Evolutionary conservation across 2,113 vertebrate species (phyloP).

Genomic region (Megaleporinus macrocephalus): DNA sequence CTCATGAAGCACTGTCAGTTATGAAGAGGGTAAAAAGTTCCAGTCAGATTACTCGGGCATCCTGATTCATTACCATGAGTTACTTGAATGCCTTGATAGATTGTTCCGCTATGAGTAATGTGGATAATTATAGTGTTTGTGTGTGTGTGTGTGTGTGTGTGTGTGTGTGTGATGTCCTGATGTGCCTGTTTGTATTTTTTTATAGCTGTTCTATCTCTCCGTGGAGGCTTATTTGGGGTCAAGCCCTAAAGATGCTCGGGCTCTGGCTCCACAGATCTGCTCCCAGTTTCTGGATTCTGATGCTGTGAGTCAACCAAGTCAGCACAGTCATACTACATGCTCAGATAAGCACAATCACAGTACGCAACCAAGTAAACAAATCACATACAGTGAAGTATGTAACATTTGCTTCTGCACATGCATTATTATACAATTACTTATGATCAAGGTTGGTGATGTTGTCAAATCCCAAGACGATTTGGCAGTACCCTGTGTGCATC

Average conservation of each 20-base stretch:
- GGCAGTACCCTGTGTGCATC: no score
- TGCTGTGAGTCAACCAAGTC: constrained; percentile 76
- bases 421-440: no score
- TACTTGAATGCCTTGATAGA: no score
- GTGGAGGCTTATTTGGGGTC: constrained; percentile 87
- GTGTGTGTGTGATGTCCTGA: neutral
- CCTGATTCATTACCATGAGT: neutral
- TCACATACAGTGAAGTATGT: no score
- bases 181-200: constrained; percentile 23
- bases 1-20: neutral
- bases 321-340: no score
- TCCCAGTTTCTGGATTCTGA: constrained; percentile 88
- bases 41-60: neutral
- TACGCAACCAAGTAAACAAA: no score
- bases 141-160: neutral
- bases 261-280: constrained; percentile 86
- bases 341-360: neutral
- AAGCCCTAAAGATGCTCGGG: constrained; percentile 83
- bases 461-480: no score
- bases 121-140: neutral
- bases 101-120: neutral
- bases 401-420: no score
- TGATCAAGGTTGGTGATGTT: no score
- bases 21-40: neutral
- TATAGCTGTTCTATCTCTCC: constrained; percentile 90